These are phyloP conservation scores for Dicaeum eximium DNA, from an alignment of 2,113 vertebrate genomes.

Conservation along the genomic window DNA sequence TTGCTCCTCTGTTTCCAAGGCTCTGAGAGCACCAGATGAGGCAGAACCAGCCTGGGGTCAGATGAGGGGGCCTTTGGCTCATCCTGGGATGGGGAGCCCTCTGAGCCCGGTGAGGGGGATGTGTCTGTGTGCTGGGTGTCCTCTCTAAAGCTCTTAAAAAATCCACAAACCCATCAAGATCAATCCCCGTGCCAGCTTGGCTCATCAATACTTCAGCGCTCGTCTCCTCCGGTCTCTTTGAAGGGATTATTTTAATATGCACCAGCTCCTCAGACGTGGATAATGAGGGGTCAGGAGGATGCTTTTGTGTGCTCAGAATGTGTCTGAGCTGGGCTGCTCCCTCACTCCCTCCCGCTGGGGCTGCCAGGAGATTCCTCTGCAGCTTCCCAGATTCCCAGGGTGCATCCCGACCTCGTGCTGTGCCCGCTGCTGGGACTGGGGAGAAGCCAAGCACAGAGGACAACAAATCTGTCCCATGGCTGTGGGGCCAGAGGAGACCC, in stretches of 20 bases:
- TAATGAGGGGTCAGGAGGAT: neutral
- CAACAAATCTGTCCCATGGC: fast-evolving
- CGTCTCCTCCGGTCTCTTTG: neutral
- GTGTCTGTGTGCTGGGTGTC: neutral
- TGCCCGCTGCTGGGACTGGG: neutral
- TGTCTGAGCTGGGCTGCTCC: neutral
- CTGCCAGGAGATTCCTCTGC: neutral
- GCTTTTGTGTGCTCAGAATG: neutral
- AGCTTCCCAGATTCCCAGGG: neutral
- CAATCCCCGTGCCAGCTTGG: neutral
- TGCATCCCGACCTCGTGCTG: neutral
- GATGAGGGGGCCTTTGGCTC: neutral
- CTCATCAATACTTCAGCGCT: slow-evolving; percentile 45
- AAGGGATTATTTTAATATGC: slow-evolving; percentile 22
- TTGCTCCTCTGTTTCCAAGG: neutral
- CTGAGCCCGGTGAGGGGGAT: fast-evolving
- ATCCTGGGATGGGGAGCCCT: neutral
- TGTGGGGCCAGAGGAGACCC: neutral
- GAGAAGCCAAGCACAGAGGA: neutral
- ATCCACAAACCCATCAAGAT: neutral
- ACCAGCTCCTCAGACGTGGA: neutral
- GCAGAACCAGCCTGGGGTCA: neutral
- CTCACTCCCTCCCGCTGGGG: neutral
- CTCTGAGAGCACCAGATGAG: neutral
- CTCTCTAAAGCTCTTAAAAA: neutral